Conservation (phyloP, 2,888 invertebrate species). For the Agrenia bidenticulata region DNA sequence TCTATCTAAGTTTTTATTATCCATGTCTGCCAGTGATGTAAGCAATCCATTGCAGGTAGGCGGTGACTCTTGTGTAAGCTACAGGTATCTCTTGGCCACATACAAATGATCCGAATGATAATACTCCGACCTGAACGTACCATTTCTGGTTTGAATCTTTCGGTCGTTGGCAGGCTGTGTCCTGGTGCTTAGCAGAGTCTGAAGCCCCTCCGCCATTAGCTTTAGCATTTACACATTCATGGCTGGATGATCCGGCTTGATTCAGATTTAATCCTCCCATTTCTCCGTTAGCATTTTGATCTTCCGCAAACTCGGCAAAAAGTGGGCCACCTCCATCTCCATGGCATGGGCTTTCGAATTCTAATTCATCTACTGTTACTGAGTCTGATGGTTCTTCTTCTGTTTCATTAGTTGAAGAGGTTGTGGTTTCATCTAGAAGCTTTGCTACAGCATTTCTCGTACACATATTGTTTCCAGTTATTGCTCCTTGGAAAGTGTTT, state of each 20-base stretch:
- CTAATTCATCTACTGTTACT: neutral
- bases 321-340: constrained; percentile 36
- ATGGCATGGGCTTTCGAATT: constrained; percentile 19
- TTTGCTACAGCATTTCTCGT: constrained; percentile 27
- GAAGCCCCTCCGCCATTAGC: constrained; percentile 29
- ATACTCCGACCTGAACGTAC: constrained; percentile 45
- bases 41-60: constrained; percentile 44
- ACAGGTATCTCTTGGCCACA: constrained; percentile 45
- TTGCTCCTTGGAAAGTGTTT: constrained; percentile 32
- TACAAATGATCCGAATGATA: constrained; percentile 38
- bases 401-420: neutral
- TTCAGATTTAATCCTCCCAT: constrained; percentile 27
- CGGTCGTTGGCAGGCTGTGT: constrained; percentile 26
- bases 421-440: neutral
- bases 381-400: constrained; percentile 14
- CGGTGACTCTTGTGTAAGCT: constrained; percentile 43
- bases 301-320: constrained; percentile 36
- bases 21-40: constrained; percentile 42
- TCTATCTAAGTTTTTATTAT: constrained; percentile 6
- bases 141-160: constrained; percentile 31
- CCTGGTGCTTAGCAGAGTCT: constrained; percentile 1
- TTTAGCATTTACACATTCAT: constrained; percentile 42
- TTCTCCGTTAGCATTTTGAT: neutral
- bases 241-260: constrained; percentile 29
- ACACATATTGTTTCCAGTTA: constrained; percentile 47